Evolutionary conservation across 2,888 invertebrate genomes (phyloP).

Genomic region (Coenonympha glycerion): DNA sequence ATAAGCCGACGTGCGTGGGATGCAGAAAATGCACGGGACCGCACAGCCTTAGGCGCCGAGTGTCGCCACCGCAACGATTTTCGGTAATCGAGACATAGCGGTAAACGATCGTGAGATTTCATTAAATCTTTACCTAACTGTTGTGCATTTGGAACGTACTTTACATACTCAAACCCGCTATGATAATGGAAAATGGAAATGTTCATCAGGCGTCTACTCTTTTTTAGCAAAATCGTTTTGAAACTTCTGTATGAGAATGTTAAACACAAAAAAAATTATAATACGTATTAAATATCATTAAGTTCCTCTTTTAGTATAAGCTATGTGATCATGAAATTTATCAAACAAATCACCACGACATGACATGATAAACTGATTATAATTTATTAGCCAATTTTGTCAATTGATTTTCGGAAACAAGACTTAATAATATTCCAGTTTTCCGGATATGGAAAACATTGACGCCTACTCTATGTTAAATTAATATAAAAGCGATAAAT

Average conservation of each 20-base stretch:
- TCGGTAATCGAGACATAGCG: slow-evolving; percentile 7
- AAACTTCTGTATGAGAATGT: too few relatives aligned
- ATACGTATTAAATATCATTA: background rate
- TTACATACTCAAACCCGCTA: background rate
- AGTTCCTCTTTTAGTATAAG: background rate
- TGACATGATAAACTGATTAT: slow-evolving; percentile 7
- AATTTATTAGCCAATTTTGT: background rate
- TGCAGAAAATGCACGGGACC: slow-evolving; percentile 51
- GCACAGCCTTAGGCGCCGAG: slow-evolving; percentile 41
- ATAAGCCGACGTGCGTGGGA: slow-evolving; percentile 63
- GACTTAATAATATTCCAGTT: background rate
- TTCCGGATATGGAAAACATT: slow-evolving; percentile 1
- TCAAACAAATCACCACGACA: background rate
- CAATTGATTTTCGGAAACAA: slow-evolving; percentile 4
- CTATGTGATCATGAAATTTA: slow-evolving; percentile 4
- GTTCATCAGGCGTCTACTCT: too few relatives aligned
- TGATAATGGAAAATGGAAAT: too few relatives aligned
- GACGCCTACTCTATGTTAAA: background rate
- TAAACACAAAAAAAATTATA: too few relatives aligned
- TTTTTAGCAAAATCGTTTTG: too few relatives aligned
- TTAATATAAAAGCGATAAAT: background rate
- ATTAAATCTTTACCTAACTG: background rate
- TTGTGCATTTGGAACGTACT: background rate
- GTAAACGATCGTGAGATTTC: background rate
- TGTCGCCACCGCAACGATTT: slow-evolving; percentile 7